Base-by-base conservation (phyloP, 2,888 invertebrate genomes). In the Scelioninae gen. 2 region DNA sequence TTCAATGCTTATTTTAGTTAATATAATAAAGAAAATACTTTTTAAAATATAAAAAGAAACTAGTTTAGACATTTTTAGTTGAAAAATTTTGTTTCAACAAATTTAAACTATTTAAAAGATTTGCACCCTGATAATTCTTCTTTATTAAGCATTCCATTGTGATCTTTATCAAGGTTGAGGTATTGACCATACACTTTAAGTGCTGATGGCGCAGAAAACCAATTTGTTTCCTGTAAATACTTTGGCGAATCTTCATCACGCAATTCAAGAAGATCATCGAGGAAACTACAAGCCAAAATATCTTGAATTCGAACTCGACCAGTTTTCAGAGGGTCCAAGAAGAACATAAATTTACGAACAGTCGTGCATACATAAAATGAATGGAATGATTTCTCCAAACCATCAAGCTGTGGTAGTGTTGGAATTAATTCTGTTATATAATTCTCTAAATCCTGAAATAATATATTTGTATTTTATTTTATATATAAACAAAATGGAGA, bases 301-400 rank as follows among this genome's bases (percentile, higher is more conserved):
- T 97, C 97, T 60, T 94, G 90, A 79, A 98, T 97, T 79, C 95
- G 90, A 48, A 98, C 94, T 76, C 94, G 90, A 0, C 96, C 96
- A 0, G 95, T 94, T 74, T 95, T 88, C 75, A 96, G 86, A 0
- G 96, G 95, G 85, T 98, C 98, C 10, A 98, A 88, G 84, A 97
- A 98, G 88, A 98, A 98, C 80, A 98, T 91, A 87, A 98, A 97
- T 85, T 97, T 97, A 78, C 97, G 90, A 0, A 96, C 96, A 1
- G 96, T 97, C 0, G 97, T 97, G 84, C 97, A 97, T 15, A 97
- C 94, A 85, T 98, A 98, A 88, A 98, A 98, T 9, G 94, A 95
- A 81, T 96, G 95, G 87, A 98, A 97, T 0, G 96, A 96, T 31
- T 94, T 93, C 86, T 97, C 96, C 57, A 98, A 87, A 0, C 96